These are phyloP conservation scores for Scaptodrosophila lebanonensis DNA, from an alignment of 1,140 invertebrate species.

Conservation along the genomic window DNA sequence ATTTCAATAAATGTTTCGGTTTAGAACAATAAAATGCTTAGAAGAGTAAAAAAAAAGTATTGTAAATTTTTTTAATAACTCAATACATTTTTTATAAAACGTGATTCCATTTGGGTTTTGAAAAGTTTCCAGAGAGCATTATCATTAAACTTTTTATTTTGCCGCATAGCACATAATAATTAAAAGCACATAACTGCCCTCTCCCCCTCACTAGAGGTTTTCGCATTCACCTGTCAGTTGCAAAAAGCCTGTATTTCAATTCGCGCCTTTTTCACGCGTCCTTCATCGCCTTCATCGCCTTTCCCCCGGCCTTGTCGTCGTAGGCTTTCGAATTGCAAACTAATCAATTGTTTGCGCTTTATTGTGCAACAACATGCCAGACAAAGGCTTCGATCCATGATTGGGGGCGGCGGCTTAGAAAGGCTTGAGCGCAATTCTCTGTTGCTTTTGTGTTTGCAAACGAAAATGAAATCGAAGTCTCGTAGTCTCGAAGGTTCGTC, in stretches of 20 bases:
- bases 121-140: too few relatives aligned
- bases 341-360: constrained; percentile 75
- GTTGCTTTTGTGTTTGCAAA: constrained; percentile 45
- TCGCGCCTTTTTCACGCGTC: constrained; percentile 16
- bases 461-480: constrained; percentile 37
- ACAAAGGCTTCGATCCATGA: constrained; percentile 20
- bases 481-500: constrained; percentile 15
- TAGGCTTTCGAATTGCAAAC: constrained; percentile 61
- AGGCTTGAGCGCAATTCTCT: constrained; percentile 58
- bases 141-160: too few relatives aligned
- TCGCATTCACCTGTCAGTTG: constrained; percentile 62
- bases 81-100: too few relatives aligned
- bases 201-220: not conserved
- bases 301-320: constrained; percentile 11
- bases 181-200: constrained; percentile 18
- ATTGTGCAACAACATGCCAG: constrained; percentile 73
- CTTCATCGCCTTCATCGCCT: not conserved
- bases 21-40: too few relatives aligned
- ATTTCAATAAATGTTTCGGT: too few relatives aligned
- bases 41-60: too few relatives aligned
- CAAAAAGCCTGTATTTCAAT: constrained; percentile 19
- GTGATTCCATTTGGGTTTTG: too few relatives aligned
- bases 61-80: too few relatives aligned
- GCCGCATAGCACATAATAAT: too few relatives aligned
- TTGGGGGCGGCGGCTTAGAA: constrained; percentile 23